Evolutionary conservation across 1,140 invertebrate species (phyloP), one percentile per base, ranked within the genome.

Genomic region (Dermatophagoides farinae): DNA sequence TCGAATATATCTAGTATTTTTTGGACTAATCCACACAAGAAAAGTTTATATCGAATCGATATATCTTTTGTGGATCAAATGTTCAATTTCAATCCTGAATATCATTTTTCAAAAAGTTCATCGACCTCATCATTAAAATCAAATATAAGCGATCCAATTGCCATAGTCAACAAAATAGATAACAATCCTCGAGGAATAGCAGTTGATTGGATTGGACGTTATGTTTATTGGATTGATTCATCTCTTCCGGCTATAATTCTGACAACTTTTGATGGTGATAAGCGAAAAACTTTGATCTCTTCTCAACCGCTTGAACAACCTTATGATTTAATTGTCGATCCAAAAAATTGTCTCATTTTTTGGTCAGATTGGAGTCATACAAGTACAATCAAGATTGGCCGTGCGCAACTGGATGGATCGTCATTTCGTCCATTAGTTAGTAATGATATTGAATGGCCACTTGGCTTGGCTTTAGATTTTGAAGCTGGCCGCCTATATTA

Each of bases 391-490:
- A 54, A 97, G 71, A 84, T 98, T 40, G 91, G 82, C 0, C 79
- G 82, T 64, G 87, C 88, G 0, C 85, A 90, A 67, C 90, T 98
- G 87, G 90, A 71, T 65, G 95, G 95, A 0, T 77, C 78, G 0
- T 79, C 84, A 63, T 76, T 88, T 0, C 71, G 79, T 0, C 77
- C 88, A 6, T 57, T 75, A 1, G 72, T 82, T 0, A 87, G 91
- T 67, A 79, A 96, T 61, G 89, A 91, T 66, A 84, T 98, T 22
- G 92, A 92, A 16, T 97, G 92, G 92, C 93, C 95, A 0, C 97
- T 97, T 71, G 77, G 78, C n/a, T 65, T 80, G 6, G 73, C 72
- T 9, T 67, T 80, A n/a, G 78, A 80, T 65, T 69, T 68, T 55
- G 60, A 67, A 8, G 70, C 67, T 6, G 67, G 72, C 50, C 70